phyloP scores from a whole-genome alignment of 2,113 vertebrate species.

The Chaenogobius annularis region DNA sequence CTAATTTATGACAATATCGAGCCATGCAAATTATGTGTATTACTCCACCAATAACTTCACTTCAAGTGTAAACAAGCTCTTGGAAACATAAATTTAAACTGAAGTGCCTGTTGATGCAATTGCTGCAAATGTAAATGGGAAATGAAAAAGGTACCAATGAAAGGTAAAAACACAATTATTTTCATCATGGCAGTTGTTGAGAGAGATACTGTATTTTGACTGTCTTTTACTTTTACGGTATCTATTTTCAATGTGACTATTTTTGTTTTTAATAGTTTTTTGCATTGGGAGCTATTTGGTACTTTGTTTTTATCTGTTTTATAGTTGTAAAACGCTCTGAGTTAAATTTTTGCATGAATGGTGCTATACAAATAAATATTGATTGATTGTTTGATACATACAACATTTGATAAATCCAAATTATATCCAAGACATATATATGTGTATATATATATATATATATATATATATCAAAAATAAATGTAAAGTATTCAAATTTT shows the following conservation, averaged over 20 bases:
- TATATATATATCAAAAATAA: too few relatives aligned
- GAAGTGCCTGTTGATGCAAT: background rate
- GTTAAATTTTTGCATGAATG: too few relatives aligned
- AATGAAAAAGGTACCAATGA: background rate
- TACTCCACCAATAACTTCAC: constrained; percentile 1
- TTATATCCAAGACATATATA: too few relatives aligned
- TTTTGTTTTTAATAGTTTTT: background rate
- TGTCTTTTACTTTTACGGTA: background rate
- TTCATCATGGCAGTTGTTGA: background rate
- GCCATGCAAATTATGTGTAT: constrained; percentile 1
- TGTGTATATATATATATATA: too few relatives aligned
- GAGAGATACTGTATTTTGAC: background rate
- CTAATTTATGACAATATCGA: constrained; percentile 2
- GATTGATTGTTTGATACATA: too few relatives aligned
- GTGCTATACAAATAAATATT: too few relatives aligned
- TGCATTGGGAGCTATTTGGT: too few relatives aligned
- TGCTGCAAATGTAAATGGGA: background rate
- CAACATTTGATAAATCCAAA: too few relatives aligned
- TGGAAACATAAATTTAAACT: constrained; percentile 7
- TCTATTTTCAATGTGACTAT: background rate
- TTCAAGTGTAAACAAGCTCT: background rate
- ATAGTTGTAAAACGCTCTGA: too few relatives aligned
- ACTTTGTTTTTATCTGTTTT: too few relatives aligned
- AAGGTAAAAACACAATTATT: background rate
- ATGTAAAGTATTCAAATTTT: too few relatives aligned